Evolutionary conservation across 2,888 invertebrate genomes (phyloP).

Genomic region (Cordilura impudica): DNA sequence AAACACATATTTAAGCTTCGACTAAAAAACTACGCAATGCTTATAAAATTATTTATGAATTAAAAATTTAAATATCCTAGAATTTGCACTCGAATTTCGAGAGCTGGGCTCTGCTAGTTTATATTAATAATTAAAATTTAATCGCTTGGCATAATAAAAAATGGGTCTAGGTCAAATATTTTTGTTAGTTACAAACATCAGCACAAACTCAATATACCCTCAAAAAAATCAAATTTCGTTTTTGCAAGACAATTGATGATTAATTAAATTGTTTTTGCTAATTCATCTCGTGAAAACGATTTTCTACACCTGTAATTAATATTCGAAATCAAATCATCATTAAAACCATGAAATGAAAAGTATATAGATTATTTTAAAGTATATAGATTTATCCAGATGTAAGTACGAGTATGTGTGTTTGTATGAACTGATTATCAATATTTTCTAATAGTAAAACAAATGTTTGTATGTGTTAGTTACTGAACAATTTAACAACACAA

Average conservation of each 20-base stretch:
- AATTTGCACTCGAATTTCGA: no score
- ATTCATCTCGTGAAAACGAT: not conserved
- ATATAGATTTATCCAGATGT: not conserved
- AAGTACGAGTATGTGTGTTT: not conserved
- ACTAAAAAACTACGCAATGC: no score
- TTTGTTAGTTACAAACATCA: no score
- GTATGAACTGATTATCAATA: not conserved
- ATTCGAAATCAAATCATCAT: not conserved
- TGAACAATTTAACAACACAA: not conserved
- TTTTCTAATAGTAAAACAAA: not conserved
- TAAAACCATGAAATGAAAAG: no score
- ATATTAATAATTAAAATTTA: no score
- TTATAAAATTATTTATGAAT: no score
- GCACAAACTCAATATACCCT: no score
- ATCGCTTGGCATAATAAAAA: no score
- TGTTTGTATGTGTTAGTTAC: not conserved
- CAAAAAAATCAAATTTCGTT: constrained; percentile 3
- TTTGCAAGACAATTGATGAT: constrained; percentile 18
- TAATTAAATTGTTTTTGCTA: not conserved
- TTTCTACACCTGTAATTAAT: not conserved
- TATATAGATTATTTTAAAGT: not conserved
- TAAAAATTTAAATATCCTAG: no score
- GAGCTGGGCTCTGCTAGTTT: no score
- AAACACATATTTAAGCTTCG: no score
- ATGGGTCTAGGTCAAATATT: no score